Evolutionary conservation across 2,113 vertebrate species (phyloP), one percentile per base, ranked within the genome.

Genomic region (Apteryx owenii): DNA sequence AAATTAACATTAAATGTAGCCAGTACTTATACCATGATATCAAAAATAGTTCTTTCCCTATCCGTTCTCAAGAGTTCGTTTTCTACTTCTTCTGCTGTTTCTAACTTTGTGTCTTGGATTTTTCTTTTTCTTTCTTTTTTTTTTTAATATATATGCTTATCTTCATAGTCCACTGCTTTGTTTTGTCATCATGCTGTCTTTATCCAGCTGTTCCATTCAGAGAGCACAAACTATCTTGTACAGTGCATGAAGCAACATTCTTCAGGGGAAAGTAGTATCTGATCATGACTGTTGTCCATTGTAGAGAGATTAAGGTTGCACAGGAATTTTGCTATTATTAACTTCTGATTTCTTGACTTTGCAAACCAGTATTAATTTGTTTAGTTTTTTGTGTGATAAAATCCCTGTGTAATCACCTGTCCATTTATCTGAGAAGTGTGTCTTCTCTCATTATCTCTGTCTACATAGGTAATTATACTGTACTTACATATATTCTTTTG

Each of bases 61-160:
- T 21, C 7, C 69, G 5, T 64, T 81, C 36, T 61, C 25, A n/a
- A 36, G 11, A 42, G 9, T 68, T 75, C 1, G 82, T 88, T 88
- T 73, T 33, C 42, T 28, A 31, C 13, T 38, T 81, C 42, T 79
- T 8, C 21, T 25, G 4, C n/a, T 58, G 62, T 7, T 71, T 83
- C 36, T 58, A 42, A 0, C 0, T 76, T 86, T 8, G 3, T 65
- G 3, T 65, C 25, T 50, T 44, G 8, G 1, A 4, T 15, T 90
- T 79, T 90, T 79, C 44, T 15, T 14, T 46, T 15, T 38, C 36
- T 58, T 42, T 42, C 13, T 42, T 42, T 42, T 42, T 42, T 46
- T 46, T 46, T 15, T 46, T 46, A 46, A n/a, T n/a, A 64, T 64
- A 23, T n/a, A 64, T 38, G 36, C n/a, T 21, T 62, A 36, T n/a